Evolutionary conservation across 1,140 invertebrate species (phyloP).

Genomic region (Globodera ellingtonae): DNA sequence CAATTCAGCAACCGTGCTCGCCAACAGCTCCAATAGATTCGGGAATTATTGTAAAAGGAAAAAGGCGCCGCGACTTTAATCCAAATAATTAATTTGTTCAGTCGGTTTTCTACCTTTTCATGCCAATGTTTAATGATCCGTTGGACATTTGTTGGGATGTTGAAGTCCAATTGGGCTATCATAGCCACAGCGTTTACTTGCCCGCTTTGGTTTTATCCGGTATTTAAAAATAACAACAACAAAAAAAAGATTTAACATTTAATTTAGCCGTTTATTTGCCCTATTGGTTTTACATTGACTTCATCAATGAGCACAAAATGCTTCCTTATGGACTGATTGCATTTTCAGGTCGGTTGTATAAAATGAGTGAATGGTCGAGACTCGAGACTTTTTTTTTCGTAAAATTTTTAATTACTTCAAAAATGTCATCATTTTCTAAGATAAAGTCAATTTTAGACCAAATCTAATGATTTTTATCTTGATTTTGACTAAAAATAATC

Average conservation of each 20-base stretch:
- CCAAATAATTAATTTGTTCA: too few relatives aligned
- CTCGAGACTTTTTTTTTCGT: too few relatives aligned
- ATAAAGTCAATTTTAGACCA: too few relatives aligned
- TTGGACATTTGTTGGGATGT: not conserved
- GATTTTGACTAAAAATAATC: too few relatives aligned
- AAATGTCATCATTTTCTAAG: too few relatives aligned
- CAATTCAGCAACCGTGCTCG: too few relatives aligned
- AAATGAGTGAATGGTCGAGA: not conserved
- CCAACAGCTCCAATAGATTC: too few relatives aligned
- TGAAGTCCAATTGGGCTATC: not conserved
- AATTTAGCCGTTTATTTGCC: not conserved
- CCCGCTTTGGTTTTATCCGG: not conserved
- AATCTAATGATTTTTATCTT: too few relatives aligned
- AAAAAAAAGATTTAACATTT: not conserved
- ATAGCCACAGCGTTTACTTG: not conserved
- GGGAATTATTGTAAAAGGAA: too few relatives aligned
- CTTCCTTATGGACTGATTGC: not conserved
- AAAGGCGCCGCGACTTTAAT: too few relatives aligned
- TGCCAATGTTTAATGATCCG: not conserved
- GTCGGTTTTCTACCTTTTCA: not conserved
- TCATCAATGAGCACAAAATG: not conserved
- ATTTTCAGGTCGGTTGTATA: not conserved
- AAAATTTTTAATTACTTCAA: too few relatives aligned
- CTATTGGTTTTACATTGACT: constrained; percentile 3
- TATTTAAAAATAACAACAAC: not conserved